Base-by-base conservation (phyloP, 2,888 invertebrate species). In the Scaptomyza tumidula region DNA sequence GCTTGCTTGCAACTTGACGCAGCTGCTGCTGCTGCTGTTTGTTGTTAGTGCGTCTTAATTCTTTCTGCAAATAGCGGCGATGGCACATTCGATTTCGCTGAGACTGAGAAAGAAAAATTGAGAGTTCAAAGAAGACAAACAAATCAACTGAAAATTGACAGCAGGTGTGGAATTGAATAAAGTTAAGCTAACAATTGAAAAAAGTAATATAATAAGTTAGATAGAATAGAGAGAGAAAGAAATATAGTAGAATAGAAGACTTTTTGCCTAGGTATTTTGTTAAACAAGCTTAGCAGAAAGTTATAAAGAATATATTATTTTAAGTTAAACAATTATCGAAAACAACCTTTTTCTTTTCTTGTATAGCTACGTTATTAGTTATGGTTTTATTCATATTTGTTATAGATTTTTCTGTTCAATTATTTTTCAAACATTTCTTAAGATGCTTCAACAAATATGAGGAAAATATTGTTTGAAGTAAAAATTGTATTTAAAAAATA, bases 1-100 rank as follows among this genome's bases (percentile, higher is more conserved):
- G 35, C 27, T 0, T 19, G 45, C 1, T 11, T 49, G 57, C 29
- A 24, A 45, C 37, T 55, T 54, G 35, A 11, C 19, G 53, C 39
- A 35, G 64, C 54, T 58, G 62, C 43, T 58, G 49, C 43, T 58
- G 49, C 35, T 35, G 33, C 11, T 35, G 6, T 5, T 7, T 6
- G 37, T n/a, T 60, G 14, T 59, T 31, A 60, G 76, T 50, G 35
- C 67, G 66, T 67, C 75, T 80, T 80, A 81, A 84, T 84, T 80
- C 85, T 81, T 71, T 76, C 55, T 45, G 19, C 73, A 78, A 72
- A 78, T 53, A 72, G 4, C 37, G 11, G 3, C 2, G 39, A 39
- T 13, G 24, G 63, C 63, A 78, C 72, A 71, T 71, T 85, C 82
- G 80, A 85, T 85, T 85, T 82, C 85, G 85, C 82, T 75, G 54